phyloP scores from a whole-genome alignment of 2,888 invertebrate species.

The Junonia oenone region DNA sequence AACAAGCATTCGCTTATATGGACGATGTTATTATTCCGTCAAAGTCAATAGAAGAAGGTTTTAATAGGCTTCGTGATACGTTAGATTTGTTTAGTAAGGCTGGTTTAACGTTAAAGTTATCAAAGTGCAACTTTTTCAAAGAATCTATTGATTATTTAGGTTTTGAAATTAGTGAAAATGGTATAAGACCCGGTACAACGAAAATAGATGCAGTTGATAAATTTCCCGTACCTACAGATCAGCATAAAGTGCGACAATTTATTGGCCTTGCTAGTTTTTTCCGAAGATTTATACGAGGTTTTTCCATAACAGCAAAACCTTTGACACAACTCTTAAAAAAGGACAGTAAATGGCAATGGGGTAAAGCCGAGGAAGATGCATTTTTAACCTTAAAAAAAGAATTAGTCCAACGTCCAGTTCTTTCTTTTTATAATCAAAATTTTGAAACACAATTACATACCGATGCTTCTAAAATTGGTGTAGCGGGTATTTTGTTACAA shows the following conservation, averaged over 20 bases:
- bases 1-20: background rate
- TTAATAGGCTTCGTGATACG: background rate
- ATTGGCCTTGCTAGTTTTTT: background rate
- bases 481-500: background rate
- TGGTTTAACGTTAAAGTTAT: background rate
- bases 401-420: too few species aligned
- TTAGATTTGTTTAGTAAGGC: background rate
- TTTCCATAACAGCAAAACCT: background rate
- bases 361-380: too few species aligned
- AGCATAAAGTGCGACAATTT: background rate
- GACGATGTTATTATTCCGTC: background rate
- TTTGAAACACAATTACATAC: too few species aligned
- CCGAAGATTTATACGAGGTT: background rate
- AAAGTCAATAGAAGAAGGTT: background rate
- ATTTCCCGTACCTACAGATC: background rate
- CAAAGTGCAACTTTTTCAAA: conserved; percentile 5
- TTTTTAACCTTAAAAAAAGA: too few species aligned
- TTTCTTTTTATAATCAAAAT: too few species aligned
- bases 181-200: background rate
- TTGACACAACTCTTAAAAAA: background rate
- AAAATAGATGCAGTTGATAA: conserved; percentile 1
- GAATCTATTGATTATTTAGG: conserved; percentile 5
- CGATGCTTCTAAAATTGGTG: background rate
- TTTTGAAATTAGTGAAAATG: background rate
- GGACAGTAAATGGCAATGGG: background rate